phyloP scores from a whole-genome alignment of 2,888 invertebrate genomes.

The Dysmachus trigonus region DNA sequence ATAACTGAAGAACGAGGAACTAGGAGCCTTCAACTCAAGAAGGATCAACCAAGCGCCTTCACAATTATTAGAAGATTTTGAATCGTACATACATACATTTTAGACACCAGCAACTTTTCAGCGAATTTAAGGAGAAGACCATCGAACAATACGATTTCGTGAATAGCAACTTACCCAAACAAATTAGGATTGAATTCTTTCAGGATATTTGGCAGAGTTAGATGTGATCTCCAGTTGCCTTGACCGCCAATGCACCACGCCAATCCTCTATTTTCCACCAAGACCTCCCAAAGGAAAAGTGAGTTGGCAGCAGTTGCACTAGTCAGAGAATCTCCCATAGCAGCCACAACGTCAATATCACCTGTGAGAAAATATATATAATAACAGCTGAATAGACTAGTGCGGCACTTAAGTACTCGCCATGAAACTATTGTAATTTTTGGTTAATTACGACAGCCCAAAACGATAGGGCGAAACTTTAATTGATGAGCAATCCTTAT shows the following conservation, averaged over 20 bases:
- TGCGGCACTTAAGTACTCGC: neutral
- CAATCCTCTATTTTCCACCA: constrained; percentile 66
- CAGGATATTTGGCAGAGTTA: constrained; percentile 70
- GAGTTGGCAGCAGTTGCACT: constrained; percentile 69
- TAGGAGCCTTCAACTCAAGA: no score
- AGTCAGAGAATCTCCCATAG: constrained; percentile 71
- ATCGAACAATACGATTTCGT: neutral
- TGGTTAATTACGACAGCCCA: constrained; percentile 42
- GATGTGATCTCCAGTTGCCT: constrained; percentile 65
- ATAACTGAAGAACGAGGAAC: no score
- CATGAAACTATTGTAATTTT: constrained; percentile 31
- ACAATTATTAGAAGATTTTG: no score
- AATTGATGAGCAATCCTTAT: constrained; percentile 12
- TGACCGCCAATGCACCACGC: constrained; percentile 67
- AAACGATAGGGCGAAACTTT: neutral
- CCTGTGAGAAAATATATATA: constrained; percentile 57
- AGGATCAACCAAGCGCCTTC: no score
- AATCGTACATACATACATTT: no score
- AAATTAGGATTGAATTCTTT: constrained; percentile 72
- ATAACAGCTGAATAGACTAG: neutral
- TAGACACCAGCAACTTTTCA: neutral
- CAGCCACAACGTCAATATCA: constrained; percentile 70
- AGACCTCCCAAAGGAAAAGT: constrained; percentile 62
- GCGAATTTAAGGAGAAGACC: neutral
- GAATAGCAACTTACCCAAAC: constrained; percentile 65